Evolutionary conservation across 2,888 invertebrate species (phyloP), one percentile per base, ranked within the genome.

Genomic region (Agelastica alni): DNA sequence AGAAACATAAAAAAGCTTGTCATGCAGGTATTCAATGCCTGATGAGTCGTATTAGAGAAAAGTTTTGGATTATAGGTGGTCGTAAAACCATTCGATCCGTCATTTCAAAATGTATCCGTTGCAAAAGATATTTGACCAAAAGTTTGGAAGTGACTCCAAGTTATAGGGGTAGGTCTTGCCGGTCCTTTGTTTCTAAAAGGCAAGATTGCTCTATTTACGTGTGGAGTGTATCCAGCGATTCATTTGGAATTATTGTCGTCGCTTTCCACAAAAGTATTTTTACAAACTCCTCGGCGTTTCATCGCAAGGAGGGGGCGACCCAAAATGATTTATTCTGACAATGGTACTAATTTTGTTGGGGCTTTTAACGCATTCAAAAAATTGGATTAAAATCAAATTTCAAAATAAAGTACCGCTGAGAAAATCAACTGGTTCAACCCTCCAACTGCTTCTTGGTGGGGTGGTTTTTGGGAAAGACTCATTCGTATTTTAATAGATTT

Each of bases 151-250:
- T 53, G 55, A 20, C 71, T 72, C 62, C 68, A 71, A 52, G 56
- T 68, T 5, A 56, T 55, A 4, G 75, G 72, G 4, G 57, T 73
- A 4, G 75, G 76, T 58, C 60, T 74, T 28, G 63, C 69, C 6
- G 76, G 76, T 2, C 75, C 76, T 2, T 37, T 76, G 5, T 56
- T 51, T 20, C 49, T 72, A 6, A 66, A 55, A 46, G 58, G 51
- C 12, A 53, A 70, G 68, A 62, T 77, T 9, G 60, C 63, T 7
- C 28, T 78, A 4, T 71, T 69, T 51, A 76, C 76, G 0, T 78
- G 76, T 63, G 69, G 73, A 1, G 61, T 72, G 0, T 73, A 71
- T 30, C 54, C 74, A 9, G 66, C 69, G 0, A 60, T 76, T 3
- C 74, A 76, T 57, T 56, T 78, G n/a, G 76, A 77, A 59, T 16